phyloP scores from a whole-genome alignment of 2,888 invertebrate species.

The Cerastoderma edule region DNA sequence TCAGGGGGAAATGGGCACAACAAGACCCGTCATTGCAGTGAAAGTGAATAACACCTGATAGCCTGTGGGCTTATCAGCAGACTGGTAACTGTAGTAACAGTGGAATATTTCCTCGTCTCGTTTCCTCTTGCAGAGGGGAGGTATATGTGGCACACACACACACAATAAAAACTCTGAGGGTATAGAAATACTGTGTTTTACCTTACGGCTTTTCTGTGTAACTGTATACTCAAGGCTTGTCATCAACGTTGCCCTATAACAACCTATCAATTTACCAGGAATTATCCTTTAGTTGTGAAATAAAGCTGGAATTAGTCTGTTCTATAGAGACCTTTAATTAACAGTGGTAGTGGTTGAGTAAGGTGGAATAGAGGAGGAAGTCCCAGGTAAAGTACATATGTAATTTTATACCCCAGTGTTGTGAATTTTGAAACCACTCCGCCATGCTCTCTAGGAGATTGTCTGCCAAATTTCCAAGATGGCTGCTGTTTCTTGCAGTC shows the following conservation, averaged over 20 bases:
- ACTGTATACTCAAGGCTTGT: constrained; percentile 31
- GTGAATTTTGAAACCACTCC: constrained; percentile 61
- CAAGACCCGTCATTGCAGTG: neutral
- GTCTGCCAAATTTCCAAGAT: constrained; percentile 57
- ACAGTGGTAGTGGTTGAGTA: neutral
- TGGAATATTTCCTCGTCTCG: constrained; percentile 8
- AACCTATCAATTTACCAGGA: constrained; percentile 23
- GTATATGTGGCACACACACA: constrained; percentile 28
- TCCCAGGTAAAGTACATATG: constrained; percentile 56
- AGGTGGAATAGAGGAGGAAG: constrained; percentile 10
- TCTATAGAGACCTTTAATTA: neutral
- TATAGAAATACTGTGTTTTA: constrained; percentile 33
- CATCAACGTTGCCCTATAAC: constrained; percentile 16
- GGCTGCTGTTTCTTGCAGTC: constrained; percentile 33
- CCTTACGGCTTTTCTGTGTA: constrained; percentile 38
- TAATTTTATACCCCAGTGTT: constrained; percentile 54
- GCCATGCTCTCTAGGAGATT: constrained; percentile 37
- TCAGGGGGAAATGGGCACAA: no score
- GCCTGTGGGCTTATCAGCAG: constrained; percentile 14
- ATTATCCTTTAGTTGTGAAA: neutral
- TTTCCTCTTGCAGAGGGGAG: constrained; percentile 17
- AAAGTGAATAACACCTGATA: constrained; percentile 11
- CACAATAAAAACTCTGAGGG: constrained; percentile 30
- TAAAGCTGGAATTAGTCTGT: neutral
- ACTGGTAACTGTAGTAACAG: constrained; percentile 17